Evolutionary conservation across 2,113 vertebrate genomes (phyloP), one percentile per base, ranked within the genome.

Genomic region (Hippolais icterina): DNA sequence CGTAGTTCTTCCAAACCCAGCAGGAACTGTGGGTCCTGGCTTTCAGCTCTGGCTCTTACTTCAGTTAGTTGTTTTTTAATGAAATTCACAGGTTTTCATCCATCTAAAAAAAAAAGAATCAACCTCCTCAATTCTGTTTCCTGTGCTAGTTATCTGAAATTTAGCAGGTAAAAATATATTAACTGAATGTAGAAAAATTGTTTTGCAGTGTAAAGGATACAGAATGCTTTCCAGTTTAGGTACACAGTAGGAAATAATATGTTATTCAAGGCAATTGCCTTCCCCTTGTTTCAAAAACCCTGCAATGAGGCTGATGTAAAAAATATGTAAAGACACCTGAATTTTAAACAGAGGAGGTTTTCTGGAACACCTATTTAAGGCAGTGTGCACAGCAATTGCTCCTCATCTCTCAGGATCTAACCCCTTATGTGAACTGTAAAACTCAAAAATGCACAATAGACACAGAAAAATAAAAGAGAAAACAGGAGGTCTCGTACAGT

Each of bases 141-240:
- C 65, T 91, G 19, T 91, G 44, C 54, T 65, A 89, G 75, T 59
- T 52, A 12, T 56, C 70, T 28, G 13, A 88, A 44, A 71, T 84
- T 94, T 94, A 92, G 47, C n/a, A 54, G 74, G 77, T 76, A 90
- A 66, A 97, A 94, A 60, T 60, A n/a, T 5, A 46, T 84, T 92
- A 82, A 91, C n/a, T 85, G 56, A 63, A 47, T 1, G 2, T 8
- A 93, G 83, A 82, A 83, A 95, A 90, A 69, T 89, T 94, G 39
- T 63, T 81, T 91, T 93, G 50, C 35, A 10, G 25, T 25, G 44
- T 52, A 76, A 87, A 89, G 63, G 60, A 95, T 79, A 63, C 18
- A 96, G n/a, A 60, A 53, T 52, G 33, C 72, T 92, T 93, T 92
- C 61, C 79, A 89, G 39, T 31, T 92, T 89, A 60, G 59, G 49